phyloP scores from a whole-genome alignment of 2,888 invertebrate species.

The Bursaphelenchus okinawaensis region DNA sequence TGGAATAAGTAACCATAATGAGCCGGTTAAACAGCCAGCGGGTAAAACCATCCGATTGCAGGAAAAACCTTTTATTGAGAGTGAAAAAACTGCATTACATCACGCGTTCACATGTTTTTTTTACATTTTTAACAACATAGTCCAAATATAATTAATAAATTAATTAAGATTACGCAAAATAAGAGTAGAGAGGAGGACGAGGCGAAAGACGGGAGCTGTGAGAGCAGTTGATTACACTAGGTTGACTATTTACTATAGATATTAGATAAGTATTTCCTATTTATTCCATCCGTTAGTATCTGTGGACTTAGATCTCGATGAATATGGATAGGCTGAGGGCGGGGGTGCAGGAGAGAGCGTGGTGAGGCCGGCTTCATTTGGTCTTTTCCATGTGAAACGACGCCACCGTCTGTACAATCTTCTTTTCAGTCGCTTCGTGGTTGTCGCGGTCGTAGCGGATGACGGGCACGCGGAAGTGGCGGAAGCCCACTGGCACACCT shows the following conservation, averaged over 20 bases:
- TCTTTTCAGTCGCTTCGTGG: not conserved
- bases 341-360: too few species aligned
- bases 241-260: not conserved
- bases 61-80: not conserved
- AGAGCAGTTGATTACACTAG: not conserved
- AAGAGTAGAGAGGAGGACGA: not conserved
- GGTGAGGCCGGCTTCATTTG: too few species aligned
- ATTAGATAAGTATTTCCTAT: not conserved
- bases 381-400: not conserved
- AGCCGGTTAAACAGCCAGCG: too few species aligned
- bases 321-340: too few species aligned
- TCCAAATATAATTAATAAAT: not conserved
- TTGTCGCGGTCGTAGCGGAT: not conserved
- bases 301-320: too few species aligned
- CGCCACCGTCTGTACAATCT: not conserved
- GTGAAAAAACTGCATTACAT: not conserved
- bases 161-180: not conserved
- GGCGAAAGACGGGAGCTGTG: not conserved
- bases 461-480: not conserved
- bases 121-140: not conserved
- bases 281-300: not conserved
- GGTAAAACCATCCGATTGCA: too few species aligned
- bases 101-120: not conserved
- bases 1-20: too few species aligned
- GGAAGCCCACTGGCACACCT: not conserved